Conservation (phyloP, 2,113 vertebrate species). For the Setophaga kirtlandii region DNA sequence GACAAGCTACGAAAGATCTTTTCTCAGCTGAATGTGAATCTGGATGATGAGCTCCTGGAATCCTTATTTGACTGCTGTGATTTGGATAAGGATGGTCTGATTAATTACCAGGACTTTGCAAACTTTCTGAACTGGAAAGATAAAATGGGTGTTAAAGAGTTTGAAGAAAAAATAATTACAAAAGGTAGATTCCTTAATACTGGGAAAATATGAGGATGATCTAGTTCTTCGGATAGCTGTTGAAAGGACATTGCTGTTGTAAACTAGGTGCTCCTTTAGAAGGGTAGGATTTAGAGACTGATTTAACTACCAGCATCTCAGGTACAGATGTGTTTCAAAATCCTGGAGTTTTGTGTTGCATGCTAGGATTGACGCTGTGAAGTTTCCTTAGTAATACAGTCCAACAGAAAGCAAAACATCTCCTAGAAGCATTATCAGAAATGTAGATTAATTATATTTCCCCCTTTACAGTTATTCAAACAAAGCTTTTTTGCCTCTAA, state of each 20-base stretch:
- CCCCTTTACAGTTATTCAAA: neutral
- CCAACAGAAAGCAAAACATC: neutral
- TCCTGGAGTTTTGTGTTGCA: neutral
- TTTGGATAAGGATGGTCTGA: conserved; percentile 79
- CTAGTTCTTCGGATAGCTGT: neutral
- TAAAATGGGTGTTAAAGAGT: conserved; percentile 72
- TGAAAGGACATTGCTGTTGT: neutral
- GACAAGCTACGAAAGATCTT: conserved; percentile 78
- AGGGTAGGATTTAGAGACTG: neutral
- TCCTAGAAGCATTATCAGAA: neutral
- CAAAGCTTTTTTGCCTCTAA: neutral
- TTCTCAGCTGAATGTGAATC: conserved; percentile 75
- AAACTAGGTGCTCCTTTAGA: neutral
- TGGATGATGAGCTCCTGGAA: conserved; percentile 76
- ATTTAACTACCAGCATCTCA: neutral
- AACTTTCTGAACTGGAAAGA: conserved; percentile 93
- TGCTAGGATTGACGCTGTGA: neutral
- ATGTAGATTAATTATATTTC: neutral
- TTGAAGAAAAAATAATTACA: conserved; percentile 75
- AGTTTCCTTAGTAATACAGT: neutral
- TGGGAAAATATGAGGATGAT: neutral
- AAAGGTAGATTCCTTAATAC: conserved; percentile 70
- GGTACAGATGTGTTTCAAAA: neutral
- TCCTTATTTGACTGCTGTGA: conserved; percentile 86
- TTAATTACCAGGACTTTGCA: conserved; percentile 84